These are phyloP conservation scores for Trilocha varians DNA, from an alignment of 2,888 invertebrate species.

Conservation along the genomic window DNA sequence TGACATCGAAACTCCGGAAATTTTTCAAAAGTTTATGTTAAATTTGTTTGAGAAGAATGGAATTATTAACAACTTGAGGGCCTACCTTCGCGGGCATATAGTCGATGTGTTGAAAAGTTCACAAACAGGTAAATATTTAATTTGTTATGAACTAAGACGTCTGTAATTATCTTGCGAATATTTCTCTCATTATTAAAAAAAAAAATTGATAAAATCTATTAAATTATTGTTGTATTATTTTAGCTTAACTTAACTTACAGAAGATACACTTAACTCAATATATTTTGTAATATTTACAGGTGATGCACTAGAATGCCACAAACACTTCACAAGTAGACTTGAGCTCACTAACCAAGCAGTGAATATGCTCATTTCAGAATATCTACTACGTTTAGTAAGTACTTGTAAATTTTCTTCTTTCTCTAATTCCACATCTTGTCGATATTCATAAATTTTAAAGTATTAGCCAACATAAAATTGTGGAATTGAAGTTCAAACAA, in stretches of 20 bases:
- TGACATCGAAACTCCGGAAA: conserved; percentile 47
- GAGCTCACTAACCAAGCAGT: conserved; percentile 73
- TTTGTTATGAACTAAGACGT: background rate
- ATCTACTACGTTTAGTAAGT: conserved; percentile 63
- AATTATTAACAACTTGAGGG: conserved; percentile 70
- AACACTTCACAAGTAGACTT: conserved; percentile 50
- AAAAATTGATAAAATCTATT: too few relatives aligned
- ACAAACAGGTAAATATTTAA: conserved; percentile 35
- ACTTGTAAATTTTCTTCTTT: background rate
- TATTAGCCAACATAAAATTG: too few relatives aligned
- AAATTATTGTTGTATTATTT: too few relatives aligned
- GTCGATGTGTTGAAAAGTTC: conserved; percentile 69
- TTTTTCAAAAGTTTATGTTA: conserved; percentile 72
- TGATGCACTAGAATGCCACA: conserved; percentile 41
- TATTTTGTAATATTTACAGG: conserved; percentile 29
- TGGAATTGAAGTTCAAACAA: too few relatives aligned
- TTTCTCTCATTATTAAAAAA: too few relatives aligned
- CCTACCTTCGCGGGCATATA: conserved; percentile 75
- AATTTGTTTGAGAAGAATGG: conserved; percentile 76
- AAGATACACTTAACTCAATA: conserved; percentile 1
- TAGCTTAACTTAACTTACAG: too few relatives aligned
- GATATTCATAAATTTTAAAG: too few relatives aligned
- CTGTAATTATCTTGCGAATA: too few relatives aligned
- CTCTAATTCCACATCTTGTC: too few relatives aligned
- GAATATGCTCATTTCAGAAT: conserved; percentile 75